Percentiles rank a stretch among this genome's conserved stretches.
Conservation (phyloP, 2,888 invertebrate genomes). For the Galerucella nymphaeae region DNA sequence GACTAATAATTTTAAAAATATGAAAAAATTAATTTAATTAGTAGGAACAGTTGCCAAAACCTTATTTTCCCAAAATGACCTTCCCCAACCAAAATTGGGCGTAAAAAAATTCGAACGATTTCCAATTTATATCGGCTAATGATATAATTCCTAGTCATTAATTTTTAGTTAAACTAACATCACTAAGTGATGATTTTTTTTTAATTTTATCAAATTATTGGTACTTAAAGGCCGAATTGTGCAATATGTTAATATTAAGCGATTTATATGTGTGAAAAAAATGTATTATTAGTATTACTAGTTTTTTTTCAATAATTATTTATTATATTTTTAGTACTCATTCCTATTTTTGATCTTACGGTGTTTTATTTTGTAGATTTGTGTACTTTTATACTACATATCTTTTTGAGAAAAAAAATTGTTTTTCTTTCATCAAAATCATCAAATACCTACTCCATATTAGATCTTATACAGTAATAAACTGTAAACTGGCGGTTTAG, state of each 20-base stretch:
- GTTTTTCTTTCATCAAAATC: background rate
- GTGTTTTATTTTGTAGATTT: constrained; percentile 55
- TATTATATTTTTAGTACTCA: constrained; percentile 45
- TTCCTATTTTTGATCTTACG: constrained; percentile 50
- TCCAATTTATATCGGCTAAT: constrained; percentile 62
- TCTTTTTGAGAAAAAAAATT: constrained; percentile 41
- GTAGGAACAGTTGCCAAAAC: too few species aligned
- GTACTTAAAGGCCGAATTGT: constrained; percentile 53
- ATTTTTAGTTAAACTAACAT: constrained; percentile 39
- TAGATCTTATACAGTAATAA: too few species aligned
- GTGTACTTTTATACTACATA: constrained; percentile 58
- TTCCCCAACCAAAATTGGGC: too few species aligned
- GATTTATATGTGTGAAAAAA: constrained; percentile 25
- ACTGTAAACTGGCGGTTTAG: too few species aligned
- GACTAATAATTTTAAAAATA: too few species aligned
- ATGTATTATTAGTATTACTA: constrained; percentile 22
- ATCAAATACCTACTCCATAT: too few species aligned
- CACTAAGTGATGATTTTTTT: constrained; percentile 21
- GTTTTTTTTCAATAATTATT: constrained; percentile 25
- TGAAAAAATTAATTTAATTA: too few species aligned
- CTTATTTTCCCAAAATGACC: too few species aligned
- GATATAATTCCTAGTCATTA: constrained; percentile 63
- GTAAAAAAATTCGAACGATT: constrained; percentile 8
- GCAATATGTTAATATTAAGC: constrained; percentile 53
- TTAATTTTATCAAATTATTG: constrained; percentile 13